A percentile compares a stretch with the other conserved stretches of the same genome.
Conservation (phyloP, 2,113 vertebrate species). For the Rhadina sibilatrix region DNA sequence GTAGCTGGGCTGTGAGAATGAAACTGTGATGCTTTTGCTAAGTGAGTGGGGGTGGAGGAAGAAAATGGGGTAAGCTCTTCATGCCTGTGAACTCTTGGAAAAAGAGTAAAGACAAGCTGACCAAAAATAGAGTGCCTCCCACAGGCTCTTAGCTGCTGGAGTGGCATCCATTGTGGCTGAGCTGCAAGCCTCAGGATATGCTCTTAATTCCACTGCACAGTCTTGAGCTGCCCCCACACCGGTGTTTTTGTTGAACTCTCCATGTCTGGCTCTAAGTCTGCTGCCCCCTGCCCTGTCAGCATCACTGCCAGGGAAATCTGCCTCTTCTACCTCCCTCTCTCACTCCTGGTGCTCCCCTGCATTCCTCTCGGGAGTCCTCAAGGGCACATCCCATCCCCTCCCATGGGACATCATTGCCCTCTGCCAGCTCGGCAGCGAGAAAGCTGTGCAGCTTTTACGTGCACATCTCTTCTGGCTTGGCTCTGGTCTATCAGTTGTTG, state of each 20-base stretch:
- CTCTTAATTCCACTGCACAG: background rate
- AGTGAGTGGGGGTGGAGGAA: background rate
- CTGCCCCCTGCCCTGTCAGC: background rate
- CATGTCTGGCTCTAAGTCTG: background rate
- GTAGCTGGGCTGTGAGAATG: background rate
- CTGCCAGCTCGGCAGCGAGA: background rate
- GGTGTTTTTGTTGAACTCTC: background rate
- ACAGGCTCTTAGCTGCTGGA: background rate
- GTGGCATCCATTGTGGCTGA: background rate
- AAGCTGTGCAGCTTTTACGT: background rate
- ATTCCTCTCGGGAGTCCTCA: fast-evolving
- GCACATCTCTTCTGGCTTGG: background rate
- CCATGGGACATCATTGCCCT: background rate
- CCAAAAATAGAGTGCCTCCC: background rate
- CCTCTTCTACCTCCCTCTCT: background rate
- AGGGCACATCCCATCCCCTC: background rate
- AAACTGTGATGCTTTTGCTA: background rate
- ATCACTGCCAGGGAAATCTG: background rate
- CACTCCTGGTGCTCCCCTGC: background rate
- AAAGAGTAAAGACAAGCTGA: background rate
- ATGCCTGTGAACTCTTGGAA: background rate
- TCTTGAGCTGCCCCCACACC: background rate
- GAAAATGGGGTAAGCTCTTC: background rate
- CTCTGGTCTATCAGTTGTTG: background rate
- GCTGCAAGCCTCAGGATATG: background rate